Conservation (phyloP, 1,140 invertebrate genomes). For the Tachypleus tridentatus region DNA sequence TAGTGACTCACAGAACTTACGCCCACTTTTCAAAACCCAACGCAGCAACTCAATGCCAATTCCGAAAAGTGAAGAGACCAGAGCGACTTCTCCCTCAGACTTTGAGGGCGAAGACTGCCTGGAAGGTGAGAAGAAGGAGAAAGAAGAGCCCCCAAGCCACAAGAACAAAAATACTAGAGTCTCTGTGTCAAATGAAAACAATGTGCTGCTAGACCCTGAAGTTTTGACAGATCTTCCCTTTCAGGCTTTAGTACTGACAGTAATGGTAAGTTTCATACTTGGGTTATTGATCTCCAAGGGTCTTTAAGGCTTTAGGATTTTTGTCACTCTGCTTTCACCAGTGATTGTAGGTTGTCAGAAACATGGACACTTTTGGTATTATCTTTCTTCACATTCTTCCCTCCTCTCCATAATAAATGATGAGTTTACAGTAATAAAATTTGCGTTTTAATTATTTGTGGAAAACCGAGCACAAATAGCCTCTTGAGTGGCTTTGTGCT, state of each 20-base stretch:
- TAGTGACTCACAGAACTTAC: conserved; percentile 38
- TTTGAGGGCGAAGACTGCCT: conserved; percentile 6
- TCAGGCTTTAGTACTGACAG: conserved; percentile 84
- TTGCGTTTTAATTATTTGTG: too few species aligned
- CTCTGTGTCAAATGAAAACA: conserved; percentile 87
- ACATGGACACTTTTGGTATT: too few species aligned
- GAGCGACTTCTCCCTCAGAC: conserved; percentile 14
- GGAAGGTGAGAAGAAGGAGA: conserved; percentile 1
- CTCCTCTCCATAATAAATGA: too few species aligned
- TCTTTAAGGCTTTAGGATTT: too few species aligned
- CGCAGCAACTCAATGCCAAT: conserved; percentile 81
- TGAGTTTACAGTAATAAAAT: too few species aligned
- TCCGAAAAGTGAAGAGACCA: conserved; percentile 45
- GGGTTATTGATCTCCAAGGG: too few species aligned
- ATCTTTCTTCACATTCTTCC: too few species aligned
- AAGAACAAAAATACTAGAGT: conserved; percentile 61
- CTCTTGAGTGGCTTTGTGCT: too few species aligned
- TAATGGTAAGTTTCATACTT: conserved; percentile 43
- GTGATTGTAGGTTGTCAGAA: too few species aligned
- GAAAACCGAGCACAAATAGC: too few species aligned
- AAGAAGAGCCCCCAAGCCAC: not conserved
- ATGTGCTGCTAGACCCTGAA: conserved; percentile 86
- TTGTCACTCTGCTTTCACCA: too few species aligned
- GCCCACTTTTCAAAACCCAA: conserved; percentile 79
- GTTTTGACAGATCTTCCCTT: conserved; percentile 81